Conservation (phyloP, 2,797 vertebrate genomes). For the Lates japonicus region DNA sequence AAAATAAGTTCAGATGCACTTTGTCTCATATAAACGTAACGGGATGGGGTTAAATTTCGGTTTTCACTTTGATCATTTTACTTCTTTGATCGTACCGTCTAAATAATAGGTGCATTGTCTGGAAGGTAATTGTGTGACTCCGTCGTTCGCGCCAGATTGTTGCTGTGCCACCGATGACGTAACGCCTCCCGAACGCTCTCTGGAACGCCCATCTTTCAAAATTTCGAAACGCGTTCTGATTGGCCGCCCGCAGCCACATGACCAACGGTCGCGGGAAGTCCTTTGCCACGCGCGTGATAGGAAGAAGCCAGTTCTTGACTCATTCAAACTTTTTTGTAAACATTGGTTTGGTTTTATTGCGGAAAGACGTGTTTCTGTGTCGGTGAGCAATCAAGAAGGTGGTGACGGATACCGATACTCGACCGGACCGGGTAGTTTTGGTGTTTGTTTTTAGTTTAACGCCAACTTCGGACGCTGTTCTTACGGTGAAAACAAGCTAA, state of each 20-base stretch:
- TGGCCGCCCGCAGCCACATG: conserved; percentile 84
- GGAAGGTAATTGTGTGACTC: not conserved
- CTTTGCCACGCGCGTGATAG: conserved; percentile 83
- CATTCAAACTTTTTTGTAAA: conserved; percentile 83
- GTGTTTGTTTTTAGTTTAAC: not conserved
- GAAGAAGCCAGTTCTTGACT: conserved; percentile 58
- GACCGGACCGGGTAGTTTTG: not conserved
- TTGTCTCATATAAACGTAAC: not conserved
- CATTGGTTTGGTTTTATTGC: conserved; percentile 62
- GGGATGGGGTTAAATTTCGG: fast-evolving
- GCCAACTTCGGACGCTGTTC: not conserved
- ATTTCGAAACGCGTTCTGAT: conserved; percentile 72
- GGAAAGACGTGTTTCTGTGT: conserved; percentile 35
- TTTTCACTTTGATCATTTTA: not conserved
- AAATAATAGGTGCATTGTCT: conserved; percentile 39
- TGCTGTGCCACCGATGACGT: conserved; percentile 67
- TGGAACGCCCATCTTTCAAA: conserved; percentile 89
- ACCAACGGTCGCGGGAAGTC: conserved; percentile 98
- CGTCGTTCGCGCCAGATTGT: conserved; percentile 80
- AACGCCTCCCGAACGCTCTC: not conserved
- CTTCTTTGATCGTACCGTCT: conserved; percentile 20
- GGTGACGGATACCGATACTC: conserved; percentile 16
- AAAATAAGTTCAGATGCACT: fast-evolving
- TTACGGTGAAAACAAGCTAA: not conserved
- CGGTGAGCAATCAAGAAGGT: not conserved